These are phyloP conservation scores for Proisotoma minuta DNA, from an alignment of 2,888 invertebrate genomes.

Conservation along the genomic window DNA sequence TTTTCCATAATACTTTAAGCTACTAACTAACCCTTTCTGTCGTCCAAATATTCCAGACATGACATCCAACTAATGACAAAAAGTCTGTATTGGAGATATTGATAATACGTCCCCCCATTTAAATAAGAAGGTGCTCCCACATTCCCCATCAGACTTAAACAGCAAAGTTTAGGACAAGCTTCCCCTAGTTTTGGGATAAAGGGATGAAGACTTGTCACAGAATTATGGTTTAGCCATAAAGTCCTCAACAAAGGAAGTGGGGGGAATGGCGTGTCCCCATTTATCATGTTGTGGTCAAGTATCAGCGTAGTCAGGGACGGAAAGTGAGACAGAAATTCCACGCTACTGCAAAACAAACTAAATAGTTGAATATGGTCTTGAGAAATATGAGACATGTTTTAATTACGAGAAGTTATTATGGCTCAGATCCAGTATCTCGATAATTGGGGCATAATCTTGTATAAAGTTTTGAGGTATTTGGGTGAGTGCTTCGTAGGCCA, in stretches of 20 bases:
- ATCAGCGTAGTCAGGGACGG: constrained; percentile 70
- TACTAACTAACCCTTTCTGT: constrained; percentile 51
- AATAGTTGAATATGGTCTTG: constrained; percentile 1
- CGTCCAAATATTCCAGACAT: constrained; percentile 65
- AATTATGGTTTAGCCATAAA: constrained; percentile 65
- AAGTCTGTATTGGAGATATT: constrained; percentile 69
- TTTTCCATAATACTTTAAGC: background rate
- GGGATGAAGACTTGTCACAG: constrained; percentile 61
- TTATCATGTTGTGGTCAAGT: constrained; percentile 72
- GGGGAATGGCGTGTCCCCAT: constrained; percentile 66
- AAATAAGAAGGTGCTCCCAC: constrained; percentile 71
- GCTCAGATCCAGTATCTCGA: constrained; percentile 66
- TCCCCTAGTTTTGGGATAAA: constrained; percentile 67
- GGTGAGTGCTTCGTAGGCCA: constrained; percentile 66
- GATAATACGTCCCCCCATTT: constrained; percentile 69
- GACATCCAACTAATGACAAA: constrained; percentile 71
- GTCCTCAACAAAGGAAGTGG: constrained; percentile 64
- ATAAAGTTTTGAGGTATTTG: constrained; percentile 63
- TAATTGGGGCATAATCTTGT: constrained; percentile 59
- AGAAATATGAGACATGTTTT: background rate
- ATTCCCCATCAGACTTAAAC: constrained; percentile 80
- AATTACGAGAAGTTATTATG: constrained; percentile 67
- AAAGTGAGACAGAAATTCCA: constrained; percentile 69
- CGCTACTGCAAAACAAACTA: constrained; percentile 61
- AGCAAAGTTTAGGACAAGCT: constrained; percentile 68